These are phyloP conservation scores for Zygogramma bicolorata DNA, from an alignment of 2,888 invertebrate species.

Conservation along the genomic window DNA sequence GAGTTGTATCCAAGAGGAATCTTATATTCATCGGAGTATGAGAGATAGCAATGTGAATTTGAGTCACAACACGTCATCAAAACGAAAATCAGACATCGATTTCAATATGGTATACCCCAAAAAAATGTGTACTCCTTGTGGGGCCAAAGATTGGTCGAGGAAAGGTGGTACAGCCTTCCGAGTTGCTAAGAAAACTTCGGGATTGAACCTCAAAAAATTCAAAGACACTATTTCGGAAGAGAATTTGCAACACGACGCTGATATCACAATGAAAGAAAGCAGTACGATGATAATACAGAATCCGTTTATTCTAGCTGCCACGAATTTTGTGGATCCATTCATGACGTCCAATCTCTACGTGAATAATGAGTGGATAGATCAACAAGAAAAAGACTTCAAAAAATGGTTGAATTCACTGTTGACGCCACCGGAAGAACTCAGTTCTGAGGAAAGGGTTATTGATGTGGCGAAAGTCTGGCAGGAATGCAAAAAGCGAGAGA, in stretches of 20 bases:
- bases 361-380: constrained; percentile 76
- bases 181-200: constrained; percentile 46
- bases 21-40: constrained; percentile 47
- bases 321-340: constrained; percentile 56
- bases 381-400: constrained; percentile 79
- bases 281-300: constrained; percentile 50
- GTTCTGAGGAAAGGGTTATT: constrained; percentile 72
- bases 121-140: constrained; percentile 37
- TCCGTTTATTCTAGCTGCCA: constrained; percentile 55
- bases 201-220: constrained; percentile 47
- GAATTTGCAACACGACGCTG: constrained; percentile 3
- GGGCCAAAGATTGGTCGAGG: constrained; percentile 50
- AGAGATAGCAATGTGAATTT: not conserved
- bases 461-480: constrained; percentile 83
- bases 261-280: constrained; percentile 39
- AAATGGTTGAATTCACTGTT: constrained; percentile 85
- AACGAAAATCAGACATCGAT: constrained; percentile 44
- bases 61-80: not conserved
- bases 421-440: constrained; percentile 80
- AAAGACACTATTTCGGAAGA: constrained; percentile 6
- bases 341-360: constrained; percentile 74
- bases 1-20: constrained; percentile 69
- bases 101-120: constrained; percentile 49
- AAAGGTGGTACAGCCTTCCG: constrained; percentile 40
- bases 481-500: constrained; percentile 76